Percentiles rank a stretch among this genome's conserved stretches.
Evolutionary conservation across 2,888 invertebrate species (phyloP).

Genomic region (Phlogophora meticulosa): DNA sequence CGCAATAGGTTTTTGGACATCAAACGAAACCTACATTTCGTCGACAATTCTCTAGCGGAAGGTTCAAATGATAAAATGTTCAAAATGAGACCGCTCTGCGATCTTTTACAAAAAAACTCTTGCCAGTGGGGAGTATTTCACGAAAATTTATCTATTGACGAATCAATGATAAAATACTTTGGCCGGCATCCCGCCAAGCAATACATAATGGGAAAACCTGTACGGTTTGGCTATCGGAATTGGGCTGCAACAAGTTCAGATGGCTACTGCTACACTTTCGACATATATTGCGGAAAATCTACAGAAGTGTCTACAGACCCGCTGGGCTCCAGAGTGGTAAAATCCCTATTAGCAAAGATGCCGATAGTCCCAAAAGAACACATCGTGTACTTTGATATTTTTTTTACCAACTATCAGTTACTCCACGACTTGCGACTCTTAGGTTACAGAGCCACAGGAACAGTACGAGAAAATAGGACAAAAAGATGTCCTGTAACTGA

Average conservation of each 20-base stretch:
- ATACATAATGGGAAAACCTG: neutral
- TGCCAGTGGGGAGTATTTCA: neutral
- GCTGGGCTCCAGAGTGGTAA: neutral
- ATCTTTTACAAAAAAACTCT: neutral
- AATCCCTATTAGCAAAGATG: neutral
- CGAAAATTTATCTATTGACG: neutral
- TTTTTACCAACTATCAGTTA: too few species aligned
- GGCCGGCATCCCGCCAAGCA: conserved; percentile 2
- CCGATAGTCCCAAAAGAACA: too few species aligned
- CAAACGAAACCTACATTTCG: conserved; percentile 13
- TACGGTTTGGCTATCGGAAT: conserved; percentile 6
- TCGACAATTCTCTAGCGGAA: neutral
- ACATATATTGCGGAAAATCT: too few species aligned
- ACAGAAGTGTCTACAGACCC: too few species aligned
- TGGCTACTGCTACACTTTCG: conserved; percentile 1
- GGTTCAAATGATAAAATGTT: conserved; percentile 5
- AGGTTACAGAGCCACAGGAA: too few species aligned
- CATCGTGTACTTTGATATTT: too few species aligned
- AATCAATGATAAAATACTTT: conserved; percentile 4
- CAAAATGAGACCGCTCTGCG: conserved; percentile 3
- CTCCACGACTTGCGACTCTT: too few species aligned
- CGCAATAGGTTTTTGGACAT: conserved; percentile 9
- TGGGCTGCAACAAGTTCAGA: conserved; percentile 9
- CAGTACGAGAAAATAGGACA: too few species aligned
- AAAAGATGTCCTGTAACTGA: too few species aligned